Evolutionary conservation across 1,140 invertebrate species (phyloP), one percentile per base, ranked within the genome.

Genomic region (Drosophila busckii): DNA sequence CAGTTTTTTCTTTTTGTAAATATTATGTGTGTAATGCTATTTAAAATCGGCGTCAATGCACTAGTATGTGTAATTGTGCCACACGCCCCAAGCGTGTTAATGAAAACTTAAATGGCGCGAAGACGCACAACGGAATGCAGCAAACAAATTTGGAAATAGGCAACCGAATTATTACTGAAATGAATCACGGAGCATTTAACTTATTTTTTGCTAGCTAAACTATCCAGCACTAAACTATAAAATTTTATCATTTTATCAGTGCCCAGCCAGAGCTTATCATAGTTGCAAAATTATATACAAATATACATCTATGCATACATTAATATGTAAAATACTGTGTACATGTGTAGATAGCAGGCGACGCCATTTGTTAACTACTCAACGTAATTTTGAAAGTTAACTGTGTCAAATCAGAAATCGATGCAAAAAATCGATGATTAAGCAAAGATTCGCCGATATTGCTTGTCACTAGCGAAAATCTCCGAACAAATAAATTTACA

Each of bases 1-100:
- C 54, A 42, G 55, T 54, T 61, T 73, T 70, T 54, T 54, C 37
- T 80, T 69, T 80, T n/a, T n/a, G n/a, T n/a, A n/a, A 80, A 82
- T 66, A 69, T 62, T 69, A n/a, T 75, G 17, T 62, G 62, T 58
- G 62, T 82, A 70, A 56, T 58, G 49, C 55, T 70, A 70, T 70
- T 70, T 66, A 25, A 70, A 56, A 64, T 46, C 20, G 23, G 45
- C 38, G 54, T 61, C n/a, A n/a, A n/a, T n/a, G n/a, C n/a, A n/a
- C n/a, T n/a, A n/a, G n/a, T n/a, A 7, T 55, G 10, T 38, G 38
- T 29, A 23, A 41, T 7, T 37, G 20, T 28, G 13, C 16, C 7
- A 42, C 35, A 46, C 17, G 23, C 42, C 22, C n/a, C n/a, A n/a
- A n/a, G n/a, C n/a, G n/a, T 60, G 40, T 60, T 55, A 55, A 55